phyloP scores from a whole-genome alignment of 2,113 vertebrate species.

The Hippopotamus amphibius region DNA sequence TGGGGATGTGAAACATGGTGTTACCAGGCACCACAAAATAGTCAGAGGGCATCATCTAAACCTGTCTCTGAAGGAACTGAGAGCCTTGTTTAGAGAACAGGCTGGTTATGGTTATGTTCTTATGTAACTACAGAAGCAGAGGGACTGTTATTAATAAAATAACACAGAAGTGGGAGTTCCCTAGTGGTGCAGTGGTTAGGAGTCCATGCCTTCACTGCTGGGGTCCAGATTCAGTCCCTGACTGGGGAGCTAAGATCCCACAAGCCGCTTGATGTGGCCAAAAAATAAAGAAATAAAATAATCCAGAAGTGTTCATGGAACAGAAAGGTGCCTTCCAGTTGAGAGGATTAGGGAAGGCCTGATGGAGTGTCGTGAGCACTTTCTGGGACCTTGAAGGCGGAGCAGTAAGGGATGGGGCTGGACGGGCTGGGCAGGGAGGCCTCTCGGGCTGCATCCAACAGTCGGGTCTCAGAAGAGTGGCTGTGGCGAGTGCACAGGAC shows the following conservation, averaged over 20 bases:
- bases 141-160: not conserved
- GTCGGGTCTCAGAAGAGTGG: not conserved
- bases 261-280: not conserved
- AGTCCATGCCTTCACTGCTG: not conserved
- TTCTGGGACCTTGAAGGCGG: not conserved
- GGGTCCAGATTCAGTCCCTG: not conserved
- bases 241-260: not conserved
- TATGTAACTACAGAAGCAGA: not conserved
- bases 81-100: no score
- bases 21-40: not conserved
- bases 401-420: not conserved
- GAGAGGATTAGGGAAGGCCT: not conserved
- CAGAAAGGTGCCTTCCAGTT: not conserved
- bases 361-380: not conserved
- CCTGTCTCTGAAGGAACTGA: not conserved
- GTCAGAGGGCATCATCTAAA: not conserved
- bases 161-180: not conserved
- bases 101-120: no score
- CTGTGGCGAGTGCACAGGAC: not conserved
- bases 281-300: not conserved
- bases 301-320: not conserved
- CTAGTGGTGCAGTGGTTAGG: rapidly evolving
- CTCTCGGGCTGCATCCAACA: not conserved
- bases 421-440: not conserved
- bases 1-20: no score